Conservation (phyloP, 2,797 vertebrate genomes). For the Scolopax rusticola region DNA sequence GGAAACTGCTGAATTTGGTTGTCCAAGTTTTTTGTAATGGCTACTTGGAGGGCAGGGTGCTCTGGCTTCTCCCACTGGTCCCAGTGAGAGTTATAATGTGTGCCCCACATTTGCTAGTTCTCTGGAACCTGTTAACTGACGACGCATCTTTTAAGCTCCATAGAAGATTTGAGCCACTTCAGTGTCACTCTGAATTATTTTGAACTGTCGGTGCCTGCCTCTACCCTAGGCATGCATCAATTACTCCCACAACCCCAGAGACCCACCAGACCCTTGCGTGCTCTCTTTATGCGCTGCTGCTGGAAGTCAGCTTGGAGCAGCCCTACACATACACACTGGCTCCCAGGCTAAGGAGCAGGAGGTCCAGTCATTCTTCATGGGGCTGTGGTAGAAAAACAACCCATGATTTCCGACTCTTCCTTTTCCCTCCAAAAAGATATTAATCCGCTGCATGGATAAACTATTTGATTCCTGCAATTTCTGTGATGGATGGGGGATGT, state of each 20-base stretch:
- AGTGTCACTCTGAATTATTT: background rate
- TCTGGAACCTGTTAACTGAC: background rate
- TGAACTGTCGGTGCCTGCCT: background rate
- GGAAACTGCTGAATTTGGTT: background rate
- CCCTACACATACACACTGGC: background rate
- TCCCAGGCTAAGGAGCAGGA: background rate
- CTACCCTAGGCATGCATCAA: background rate
- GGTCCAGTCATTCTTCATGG: background rate
- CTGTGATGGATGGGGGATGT: background rate
- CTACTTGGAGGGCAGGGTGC: background rate
- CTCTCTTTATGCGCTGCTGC: background rate
- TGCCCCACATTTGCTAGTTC: background rate
- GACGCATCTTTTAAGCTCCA: background rate
- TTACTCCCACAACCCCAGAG: background rate
- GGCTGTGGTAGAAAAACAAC: background rate
- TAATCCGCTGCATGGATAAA: background rate
- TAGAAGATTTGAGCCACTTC: background rate
- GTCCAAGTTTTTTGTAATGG: background rate
- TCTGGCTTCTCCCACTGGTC: background rate
- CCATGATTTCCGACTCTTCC: background rate
- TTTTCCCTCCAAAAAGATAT: background rate
- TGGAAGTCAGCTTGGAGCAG: background rate
- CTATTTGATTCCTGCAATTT: background rate
- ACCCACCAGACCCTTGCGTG: rapidly evolving
- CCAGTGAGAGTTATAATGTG: background rate